phyloP scores from a whole-genome alignment of 2,888 invertebrate genomes.

The Ceriagrion tenellum region DNA sequence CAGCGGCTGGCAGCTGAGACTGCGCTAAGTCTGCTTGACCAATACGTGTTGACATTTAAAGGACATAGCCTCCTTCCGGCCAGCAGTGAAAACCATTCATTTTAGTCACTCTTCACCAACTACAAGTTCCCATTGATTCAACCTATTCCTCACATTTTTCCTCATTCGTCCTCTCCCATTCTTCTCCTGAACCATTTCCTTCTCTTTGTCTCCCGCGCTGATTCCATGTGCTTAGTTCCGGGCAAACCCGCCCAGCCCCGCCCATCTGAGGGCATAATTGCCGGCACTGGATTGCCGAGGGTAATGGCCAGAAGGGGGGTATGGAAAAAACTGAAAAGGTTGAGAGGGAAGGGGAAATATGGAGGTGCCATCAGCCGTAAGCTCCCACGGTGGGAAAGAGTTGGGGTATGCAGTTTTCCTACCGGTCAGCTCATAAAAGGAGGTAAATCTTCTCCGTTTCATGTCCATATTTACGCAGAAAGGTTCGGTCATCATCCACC shows the following conservation, averaged over 20 bases:
- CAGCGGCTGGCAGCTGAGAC: no score
- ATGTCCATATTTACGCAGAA: neutral
- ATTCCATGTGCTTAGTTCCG: neutral
- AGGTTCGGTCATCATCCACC: neutral
- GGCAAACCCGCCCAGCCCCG: neutral
- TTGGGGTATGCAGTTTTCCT: neutral
- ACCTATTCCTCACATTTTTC: neutral
- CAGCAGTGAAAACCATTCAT: no score
- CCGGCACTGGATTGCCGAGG: neutral
- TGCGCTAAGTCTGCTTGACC: no score
- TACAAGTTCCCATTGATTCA: neutral
- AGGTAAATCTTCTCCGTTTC: neutral
- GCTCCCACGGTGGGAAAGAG: slow-evolving; percentile 17
- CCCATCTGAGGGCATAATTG: neutral
- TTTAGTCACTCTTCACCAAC: no score
- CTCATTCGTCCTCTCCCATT: neutral
- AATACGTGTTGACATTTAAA: no score
- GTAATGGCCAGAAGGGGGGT: neutral
- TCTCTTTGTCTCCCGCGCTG: neutral
- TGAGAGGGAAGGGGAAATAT: neutral
- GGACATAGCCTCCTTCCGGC: no score
- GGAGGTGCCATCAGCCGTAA: neutral
- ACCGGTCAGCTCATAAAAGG: neutral
- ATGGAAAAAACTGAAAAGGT: neutral
- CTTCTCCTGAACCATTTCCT: neutral